Base-by-base conservation (phyloP, 1,140 invertebrate species). In the Drosophila auraria region DNA sequence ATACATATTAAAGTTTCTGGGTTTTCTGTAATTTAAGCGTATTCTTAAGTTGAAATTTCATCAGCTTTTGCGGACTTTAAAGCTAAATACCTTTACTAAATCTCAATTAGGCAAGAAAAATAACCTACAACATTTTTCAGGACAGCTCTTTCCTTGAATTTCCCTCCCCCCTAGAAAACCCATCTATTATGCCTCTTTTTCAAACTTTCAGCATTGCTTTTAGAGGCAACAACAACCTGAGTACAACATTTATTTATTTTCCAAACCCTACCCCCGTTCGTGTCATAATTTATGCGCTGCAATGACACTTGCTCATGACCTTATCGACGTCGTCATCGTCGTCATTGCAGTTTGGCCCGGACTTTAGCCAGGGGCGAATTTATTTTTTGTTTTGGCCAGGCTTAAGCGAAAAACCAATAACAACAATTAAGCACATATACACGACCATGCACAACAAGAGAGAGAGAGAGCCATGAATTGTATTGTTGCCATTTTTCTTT, bases 401-500 rank as follows among this genome's bases (percentile, higher is more conserved):
- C 23, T 38, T 76, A 56, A 69, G 60, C 80, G 54, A 82, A 86
- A 69, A 71, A 77, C 81, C 82, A 90, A 90, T 86, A 91, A 90
- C 87, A 89, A 89, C 86, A 89, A 89, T 89, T 89, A 89, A 86
- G 75, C 84, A 84, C 69, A 75, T 66, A 72, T 60, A 82, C 80
- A 73, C 27, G 69, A 87, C 51, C 57, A 59, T 30, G 30, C 42
- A 30, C 61, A 65, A 54, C 66, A 64, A 61, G 14, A 40, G 33
- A 8, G 38, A 33, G 36, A 64, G n/a, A 23, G 63, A 56, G 51
- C 49, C 69, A 77, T 72, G 82, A 76, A 82, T 77, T 82, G 87
- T 82, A 86, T 82, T 90, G 86, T 90, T 90, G 84, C 86, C 84
- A 90, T 90, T 86, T 90, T 90, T 91, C 86, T 90, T 90, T 91